Evolutionary conservation across 2,113 vertebrate genomes (phyloP), one percentile per base, ranked within the genome.

Genomic region (Benthochromis sp.): DNA sequence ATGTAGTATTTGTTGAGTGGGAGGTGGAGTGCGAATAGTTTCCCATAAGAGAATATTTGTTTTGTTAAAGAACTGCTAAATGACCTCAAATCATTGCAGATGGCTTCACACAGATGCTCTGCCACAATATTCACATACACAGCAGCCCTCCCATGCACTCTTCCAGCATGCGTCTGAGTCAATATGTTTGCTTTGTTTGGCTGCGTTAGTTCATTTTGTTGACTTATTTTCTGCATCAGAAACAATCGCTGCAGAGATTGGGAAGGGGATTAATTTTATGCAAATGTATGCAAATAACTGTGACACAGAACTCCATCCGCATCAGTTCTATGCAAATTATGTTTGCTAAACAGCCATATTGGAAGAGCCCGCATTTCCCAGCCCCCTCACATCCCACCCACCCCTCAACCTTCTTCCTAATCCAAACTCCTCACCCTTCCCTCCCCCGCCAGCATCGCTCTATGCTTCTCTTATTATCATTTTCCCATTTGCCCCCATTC

Each of bases 201-300:
- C 86, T 89, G 89, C 80, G 16, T 91, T 54, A 21, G 43, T 94
- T 93, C 81, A 83, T 93, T 93, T 86, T 95, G 93, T 95, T 96
- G 95, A 94, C 93, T 95, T 96, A 91, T 93, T 95, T 96, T 93
- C 90, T 93, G 88, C 92, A 93, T 93, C 94, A 89, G 92, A 95
- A 96, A 96, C 94, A 94, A 94, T 96, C 82, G 80, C 92, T 88
- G 86, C 83, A 5, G 88, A 92, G 91, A 95, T 92, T 91, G 89
- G 86, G 90, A 83, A 82, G 79, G 76, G 92, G 91, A 96, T 95
- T 96, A 95, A 96, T 96, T 95, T 90, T 94, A 97, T 97, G 96
- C 96, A 96, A 97, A 97, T 96, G 29, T 86, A 95, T 96, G 94
- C 93, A 96, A 95, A 96, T 95, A 94, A 92, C 89, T 88, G 85